Percentiles rank a stretch among this genome's conserved stretches.
Evolutionary conservation across 2,797 vertebrate species (phyloP).

Genomic region (Hafferia zeledoni): DNA sequence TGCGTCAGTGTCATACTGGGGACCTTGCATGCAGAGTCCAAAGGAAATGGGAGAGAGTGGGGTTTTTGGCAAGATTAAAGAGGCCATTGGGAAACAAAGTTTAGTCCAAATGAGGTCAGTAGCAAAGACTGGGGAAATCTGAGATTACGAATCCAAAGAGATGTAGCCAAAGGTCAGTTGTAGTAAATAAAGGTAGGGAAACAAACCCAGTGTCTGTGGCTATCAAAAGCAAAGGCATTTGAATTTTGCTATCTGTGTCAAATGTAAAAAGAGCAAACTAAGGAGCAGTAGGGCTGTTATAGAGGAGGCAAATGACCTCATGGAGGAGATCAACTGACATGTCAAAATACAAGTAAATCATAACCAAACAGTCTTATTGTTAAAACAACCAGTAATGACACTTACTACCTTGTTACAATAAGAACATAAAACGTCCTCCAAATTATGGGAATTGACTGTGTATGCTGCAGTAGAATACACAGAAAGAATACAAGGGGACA

Average conservation of each 20-base stretch:
- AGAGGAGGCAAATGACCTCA: neutral
- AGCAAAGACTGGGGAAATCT: neutral
- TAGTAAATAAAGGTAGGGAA: neutral
- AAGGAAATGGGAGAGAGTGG: neutral
- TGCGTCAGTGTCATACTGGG: neutral
- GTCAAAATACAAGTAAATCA: neutral
- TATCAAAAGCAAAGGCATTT: neutral
- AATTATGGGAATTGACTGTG: neutral
- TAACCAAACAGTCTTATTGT: neutral
- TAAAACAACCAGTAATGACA: neutral
- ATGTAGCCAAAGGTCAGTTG: neutral
- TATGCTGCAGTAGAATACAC: neutral
- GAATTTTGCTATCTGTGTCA: neutral
- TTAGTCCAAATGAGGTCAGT: neutral
- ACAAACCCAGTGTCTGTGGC: neutral
- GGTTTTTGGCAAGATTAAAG: neutral
- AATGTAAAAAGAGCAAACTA: neutral
- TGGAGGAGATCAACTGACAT: neutral
- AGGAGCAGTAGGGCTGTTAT: neutral
- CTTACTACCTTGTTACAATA: neutral
- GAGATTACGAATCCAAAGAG: neutral
- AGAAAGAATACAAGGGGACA: neutral
- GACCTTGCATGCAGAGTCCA: neutral
- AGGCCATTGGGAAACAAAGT: neutral
- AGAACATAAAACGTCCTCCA: neutral